Evolutionary conservation across 2,797 vertebrate species (phyloP).

Genomic region (Scolopax bukidnonensis): DNA sequence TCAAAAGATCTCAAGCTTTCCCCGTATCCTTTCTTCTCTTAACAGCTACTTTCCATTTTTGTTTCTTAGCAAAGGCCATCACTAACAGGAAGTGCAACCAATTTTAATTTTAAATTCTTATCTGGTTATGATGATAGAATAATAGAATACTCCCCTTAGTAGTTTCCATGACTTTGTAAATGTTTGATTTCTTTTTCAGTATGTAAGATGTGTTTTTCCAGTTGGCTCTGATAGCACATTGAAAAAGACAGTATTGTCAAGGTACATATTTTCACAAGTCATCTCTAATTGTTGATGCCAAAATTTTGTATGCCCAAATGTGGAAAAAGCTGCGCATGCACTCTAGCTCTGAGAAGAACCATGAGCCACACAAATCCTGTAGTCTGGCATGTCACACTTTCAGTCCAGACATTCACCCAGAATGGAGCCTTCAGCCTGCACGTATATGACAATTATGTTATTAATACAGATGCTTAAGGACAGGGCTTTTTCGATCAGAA

Average conservation of each 20-base stretch:
- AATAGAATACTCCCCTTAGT: neutral
- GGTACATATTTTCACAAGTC: neutral
- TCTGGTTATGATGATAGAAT: neutral
- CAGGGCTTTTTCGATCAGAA: neutral
- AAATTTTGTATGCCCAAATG: neutral
- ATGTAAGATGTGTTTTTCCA: neutral
- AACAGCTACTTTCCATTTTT: constrained; percentile 1
- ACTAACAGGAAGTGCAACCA: neutral
- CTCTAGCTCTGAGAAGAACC: neutral
- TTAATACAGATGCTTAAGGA: neutral
- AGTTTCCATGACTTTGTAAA: neutral
- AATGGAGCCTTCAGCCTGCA: neutral
- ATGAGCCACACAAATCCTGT: neutral
- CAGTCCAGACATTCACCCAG: neutral
- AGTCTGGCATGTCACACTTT: neutral
- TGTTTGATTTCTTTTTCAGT: neutral
- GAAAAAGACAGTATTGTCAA: neutral
- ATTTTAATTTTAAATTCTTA: neutral
- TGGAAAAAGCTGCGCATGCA: neutral
- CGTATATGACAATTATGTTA: rapidly evolving
- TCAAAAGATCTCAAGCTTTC: neutral
- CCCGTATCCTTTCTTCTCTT: neutral
- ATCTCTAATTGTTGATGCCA: neutral
- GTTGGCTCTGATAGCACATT: neutral
- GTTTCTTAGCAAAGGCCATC: neutral